phyloP scores from a whole-genome alignment of 1,140 invertebrate species.

The Sitobion miscanthi region DNA sequence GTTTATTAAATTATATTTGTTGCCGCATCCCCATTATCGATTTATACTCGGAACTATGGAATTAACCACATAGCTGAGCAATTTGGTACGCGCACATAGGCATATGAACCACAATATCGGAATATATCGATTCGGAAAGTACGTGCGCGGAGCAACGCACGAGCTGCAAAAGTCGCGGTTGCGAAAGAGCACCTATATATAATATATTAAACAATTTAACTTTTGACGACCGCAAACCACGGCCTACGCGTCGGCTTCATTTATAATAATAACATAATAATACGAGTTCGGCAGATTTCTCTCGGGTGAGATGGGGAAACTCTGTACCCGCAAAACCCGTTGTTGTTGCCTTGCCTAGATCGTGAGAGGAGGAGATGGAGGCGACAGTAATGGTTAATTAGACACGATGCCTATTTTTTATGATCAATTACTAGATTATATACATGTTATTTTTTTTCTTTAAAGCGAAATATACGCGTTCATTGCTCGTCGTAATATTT shows the following conservation, averaged over 20 bases:
- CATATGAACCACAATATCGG: background rate
- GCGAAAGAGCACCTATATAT: background rate
- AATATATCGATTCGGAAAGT: background rate
- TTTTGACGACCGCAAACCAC: background rate
- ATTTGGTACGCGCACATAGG: background rate
- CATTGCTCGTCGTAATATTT: background rate
- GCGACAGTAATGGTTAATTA: background rate
- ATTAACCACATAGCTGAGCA: background rate
- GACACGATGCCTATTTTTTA: background rate
- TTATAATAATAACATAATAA: background rate
- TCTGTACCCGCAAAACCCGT: background rate
- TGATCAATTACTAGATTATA: constrained; percentile 21
- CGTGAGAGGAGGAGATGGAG: background rate
- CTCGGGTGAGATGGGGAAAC: background rate
- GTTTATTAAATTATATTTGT: background rate
- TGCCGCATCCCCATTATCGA: background rate
- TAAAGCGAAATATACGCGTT: background rate
- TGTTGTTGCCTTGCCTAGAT: background rate
- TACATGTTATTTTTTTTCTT: background rate
- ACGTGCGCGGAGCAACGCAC: background rate
- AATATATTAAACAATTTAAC: background rate
- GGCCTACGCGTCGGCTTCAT: background rate
- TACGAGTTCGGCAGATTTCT: background rate
- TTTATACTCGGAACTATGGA: background rate
- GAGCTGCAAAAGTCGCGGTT: background rate